These are phyloP conservation scores for Brachystomella parvula DNA, from an alignment of 1,140 invertebrate species.

Conservation along the genomic window DNA sequence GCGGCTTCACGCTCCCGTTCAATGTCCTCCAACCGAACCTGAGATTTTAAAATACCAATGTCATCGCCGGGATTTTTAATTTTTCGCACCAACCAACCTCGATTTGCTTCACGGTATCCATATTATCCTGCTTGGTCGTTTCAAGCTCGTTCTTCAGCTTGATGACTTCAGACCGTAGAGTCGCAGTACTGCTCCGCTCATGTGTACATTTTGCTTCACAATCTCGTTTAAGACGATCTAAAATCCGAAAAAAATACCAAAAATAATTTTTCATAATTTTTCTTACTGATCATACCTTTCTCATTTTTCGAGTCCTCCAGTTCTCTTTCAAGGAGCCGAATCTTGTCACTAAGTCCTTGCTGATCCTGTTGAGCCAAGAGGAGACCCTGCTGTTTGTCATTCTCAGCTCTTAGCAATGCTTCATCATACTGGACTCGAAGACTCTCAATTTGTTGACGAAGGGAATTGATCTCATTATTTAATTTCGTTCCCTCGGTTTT, in stretches of 20 bases:
- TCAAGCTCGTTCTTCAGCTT: slow-evolving; percentile 36
- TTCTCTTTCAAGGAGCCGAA: slow-evolving; percentile 59
- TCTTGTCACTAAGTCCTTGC: slow-evolving; percentile 66
- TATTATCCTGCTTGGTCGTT: slow-evolving; percentile 33
- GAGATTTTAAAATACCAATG: too few species aligned
- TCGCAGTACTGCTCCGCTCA: slow-evolving; percentile 31
- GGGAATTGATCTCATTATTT: slow-evolving; percentile 60
- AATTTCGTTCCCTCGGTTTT: slow-evolving; percentile 63
- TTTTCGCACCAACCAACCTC: too few species aligned
- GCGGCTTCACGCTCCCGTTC: slow-evolving; percentile 58
- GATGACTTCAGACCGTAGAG: slow-evolving; percentile 32
- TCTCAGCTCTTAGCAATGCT: slow-evolving; percentile 69
- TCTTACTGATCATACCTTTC: slow-evolving; percentile 22
- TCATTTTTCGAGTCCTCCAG: slow-evolving; percentile 48
- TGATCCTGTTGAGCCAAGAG: slow-evolving; percentile 79
- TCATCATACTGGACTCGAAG: slow-evolving; percentile 74
- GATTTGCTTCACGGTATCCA: slow-evolving; percentile 32
- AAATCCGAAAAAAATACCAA: slow-evolving; percentile 17
- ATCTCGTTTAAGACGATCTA: slow-evolving; percentile 35
- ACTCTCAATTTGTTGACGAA: slow-evolving; percentile 65
- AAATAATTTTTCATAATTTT: slow-evolving; percentile 1
- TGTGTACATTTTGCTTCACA: slow-evolving; percentile 37
- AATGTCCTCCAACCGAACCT: slow-evolving; percentile 25
- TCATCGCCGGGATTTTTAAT: too few species aligned
- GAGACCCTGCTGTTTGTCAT: slow-evolving; percentile 79